Evolutionary conservation across 2,113 vertebrate genomes (phyloP), one percentile per base, ranked within the genome.

Genomic region (Eptatretus burgeri): DNA sequence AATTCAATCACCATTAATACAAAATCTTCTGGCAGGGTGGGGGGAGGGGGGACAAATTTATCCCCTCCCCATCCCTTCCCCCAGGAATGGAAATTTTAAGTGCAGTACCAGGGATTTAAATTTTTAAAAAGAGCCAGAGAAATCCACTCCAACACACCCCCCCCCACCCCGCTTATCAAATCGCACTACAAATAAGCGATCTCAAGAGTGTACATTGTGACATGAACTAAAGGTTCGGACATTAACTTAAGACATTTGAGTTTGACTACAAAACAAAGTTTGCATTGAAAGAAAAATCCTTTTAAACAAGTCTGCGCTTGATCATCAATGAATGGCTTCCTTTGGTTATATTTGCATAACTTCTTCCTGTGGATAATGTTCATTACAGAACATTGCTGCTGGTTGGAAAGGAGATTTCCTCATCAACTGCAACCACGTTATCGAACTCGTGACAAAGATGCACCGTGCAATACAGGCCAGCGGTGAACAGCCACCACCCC

Each of bases 401-500:
- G 74, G 76, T 63, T 41, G 27, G 27, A 98, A 98, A 73, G 91
- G 91, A n/a, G 91, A 98, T 69, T 98, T 94, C 72, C 75, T 98
- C 69, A 77, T 98, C 68, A 93, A 82, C 78, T 95, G 87, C 0
- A 82, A 98, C 60, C 87, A 83, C 67, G 78, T 95, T 66, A 94
- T 98, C 66, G 91, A 98, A 73, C 88, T 91, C 72, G 82, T 88
- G 74, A 98, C 91, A 71, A 93, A 98, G 72, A 79, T 98, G 2
- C 83, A 94, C 67, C 80, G 81, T 67, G 79, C 77, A 0, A 80
- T 81, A 2, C 75, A 81, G 69, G 80, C 78, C 67, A 76, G 80
- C 60, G 79, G 80, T 60, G 75, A 78, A 62, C 82, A 84, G 71
- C 81, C 80, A 68, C 79, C 95, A 71, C 77, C 74, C 70, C 73